Percentiles rank a stretch among this genome's conserved stretches.
Evolutionary conservation across 2,888 invertebrate species (phyloP).

Genomic region (Protonemura montana): DNA sequence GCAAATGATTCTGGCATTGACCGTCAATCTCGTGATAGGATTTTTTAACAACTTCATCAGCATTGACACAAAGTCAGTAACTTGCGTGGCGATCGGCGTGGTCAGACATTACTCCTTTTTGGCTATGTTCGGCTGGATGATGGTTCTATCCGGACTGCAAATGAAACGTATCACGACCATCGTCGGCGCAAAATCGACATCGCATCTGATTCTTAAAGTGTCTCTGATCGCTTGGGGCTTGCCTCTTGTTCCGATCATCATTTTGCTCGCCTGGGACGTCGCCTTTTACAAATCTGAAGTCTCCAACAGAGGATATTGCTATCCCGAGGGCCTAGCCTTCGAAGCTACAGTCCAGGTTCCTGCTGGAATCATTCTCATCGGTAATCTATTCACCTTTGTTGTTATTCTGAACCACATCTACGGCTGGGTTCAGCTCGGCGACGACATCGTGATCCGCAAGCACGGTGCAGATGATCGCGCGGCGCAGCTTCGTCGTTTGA

Average conservation of each 20-base stretch:
- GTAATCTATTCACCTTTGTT: too few relatives aligned
- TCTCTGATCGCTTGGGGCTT: not conserved
- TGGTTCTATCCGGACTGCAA: too few relatives aligned
- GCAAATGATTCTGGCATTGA: not conserved
- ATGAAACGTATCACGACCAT: too few relatives aligned
- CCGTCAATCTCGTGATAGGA: not conserved
- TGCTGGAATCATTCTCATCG: too few relatives aligned
- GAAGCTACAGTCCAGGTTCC: too few relatives aligned
- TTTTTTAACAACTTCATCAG: conserved; percentile 16
- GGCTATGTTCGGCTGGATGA: too few relatives aligned
- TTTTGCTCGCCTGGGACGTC: conserved; percentile 17
- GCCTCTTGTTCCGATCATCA: too few relatives aligned
- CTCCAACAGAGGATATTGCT: too few relatives aligned
- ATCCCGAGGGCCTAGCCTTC: too few relatives aligned
- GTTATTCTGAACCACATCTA: not conserved
- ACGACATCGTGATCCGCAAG: not conserved
- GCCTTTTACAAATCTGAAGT: too few relatives aligned
- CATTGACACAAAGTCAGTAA: not conserved
- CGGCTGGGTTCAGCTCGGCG: not conserved
- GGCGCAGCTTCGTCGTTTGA: not conserved
- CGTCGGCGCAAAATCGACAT: not conserved
- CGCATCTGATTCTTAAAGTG: not conserved
- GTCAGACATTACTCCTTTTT: too few relatives aligned
- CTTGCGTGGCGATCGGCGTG: too few relatives aligned
- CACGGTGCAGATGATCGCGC: not conserved